A percentile compares a stretch with the other conserved stretches of the same genome.
phyloP scores from a whole-genome alignment of 2,888 invertebrate species.

The Eupithecia vulgata region DNA sequence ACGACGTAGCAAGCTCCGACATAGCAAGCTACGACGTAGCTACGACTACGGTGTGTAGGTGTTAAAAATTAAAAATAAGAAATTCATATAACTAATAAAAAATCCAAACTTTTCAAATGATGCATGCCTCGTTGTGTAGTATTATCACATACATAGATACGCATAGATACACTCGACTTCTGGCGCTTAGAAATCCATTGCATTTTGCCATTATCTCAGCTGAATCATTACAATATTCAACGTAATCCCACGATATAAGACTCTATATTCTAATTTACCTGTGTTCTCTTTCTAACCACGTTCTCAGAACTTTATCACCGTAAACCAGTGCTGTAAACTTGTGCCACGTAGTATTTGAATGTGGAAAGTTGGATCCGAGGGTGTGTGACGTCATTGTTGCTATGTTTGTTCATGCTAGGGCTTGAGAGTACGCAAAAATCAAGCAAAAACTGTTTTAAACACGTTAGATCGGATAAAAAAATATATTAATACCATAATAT shows the following conservation, averaged over 20 bases:
- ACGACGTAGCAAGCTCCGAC: background rate
- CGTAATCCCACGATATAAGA: conserved; percentile 1
- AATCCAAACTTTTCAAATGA: background rate
- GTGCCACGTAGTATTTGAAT: conserved; percentile 24
- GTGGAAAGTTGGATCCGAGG: conserved; percentile 21
- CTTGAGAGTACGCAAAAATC: too few relatives aligned
- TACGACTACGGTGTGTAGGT: too few relatives aligned
- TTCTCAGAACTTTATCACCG: conserved; percentile 20
- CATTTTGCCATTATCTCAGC: background rate
- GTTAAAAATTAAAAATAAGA: too few relatives aligned
- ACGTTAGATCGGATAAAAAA: too few relatives aligned
- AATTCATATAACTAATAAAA: background rate
- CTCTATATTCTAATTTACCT: conserved; percentile 9
- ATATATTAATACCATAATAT: too few relatives aligned
- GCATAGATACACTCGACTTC: background rate
- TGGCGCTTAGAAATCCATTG: background rate
- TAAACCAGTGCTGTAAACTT: conserved; percentile 12
- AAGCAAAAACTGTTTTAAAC: too few relatives aligned
- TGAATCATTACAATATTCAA: background rate
- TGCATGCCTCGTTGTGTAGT: too few relatives aligned
- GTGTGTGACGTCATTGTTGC: conserved; percentile 23
- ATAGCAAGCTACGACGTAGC: background rate
- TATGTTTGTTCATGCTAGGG: background rate
- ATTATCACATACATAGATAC: background rate
- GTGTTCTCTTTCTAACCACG: conserved; percentile 35